A percentile compares a stretch with the other conserved stretches of the same genome.
Conservation (phyloP, 2,797 vertebrate species). For the Parotocinclus haroldoi region DNA sequence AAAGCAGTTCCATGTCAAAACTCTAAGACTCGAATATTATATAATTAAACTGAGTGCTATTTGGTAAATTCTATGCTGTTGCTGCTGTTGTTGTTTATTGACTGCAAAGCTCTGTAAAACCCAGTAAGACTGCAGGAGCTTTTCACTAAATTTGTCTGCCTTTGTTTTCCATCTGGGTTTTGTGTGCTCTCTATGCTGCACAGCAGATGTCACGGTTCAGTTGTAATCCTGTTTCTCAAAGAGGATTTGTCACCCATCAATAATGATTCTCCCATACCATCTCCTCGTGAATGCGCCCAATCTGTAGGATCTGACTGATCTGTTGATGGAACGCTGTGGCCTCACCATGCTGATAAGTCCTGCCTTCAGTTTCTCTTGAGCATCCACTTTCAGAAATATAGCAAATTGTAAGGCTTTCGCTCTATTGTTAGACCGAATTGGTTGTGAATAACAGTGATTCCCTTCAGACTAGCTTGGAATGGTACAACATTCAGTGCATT, state of each 20-base stretch:
- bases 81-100: constrained; percentile 10
- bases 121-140: constrained; percentile 18
- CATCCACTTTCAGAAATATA: background rate
- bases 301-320: constrained; percentile 40
- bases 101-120: constrained; percentile 8
- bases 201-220: constrained; percentile 50
- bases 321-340: constrained; percentile 30
- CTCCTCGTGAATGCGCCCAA: constrained; percentile 35
- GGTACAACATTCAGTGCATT: background rate
- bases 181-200: constrained; percentile 34
- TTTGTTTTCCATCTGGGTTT: constrained; percentile 46
- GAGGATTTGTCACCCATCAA: constrained; percentile 46
- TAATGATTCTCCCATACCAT: constrained; percentile 36
- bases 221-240: constrained; percentile 50
- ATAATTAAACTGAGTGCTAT: background rate
- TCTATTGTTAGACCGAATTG: background rate
- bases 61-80: background rate
- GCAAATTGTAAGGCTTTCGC: background rate
- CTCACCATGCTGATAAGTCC: constrained; percentile 12
- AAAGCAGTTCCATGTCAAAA: too few species aligned
- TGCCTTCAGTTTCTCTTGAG: constrained; percentile 15
- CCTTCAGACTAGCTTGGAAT: too few species aligned
- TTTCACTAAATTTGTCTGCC: constrained; percentile 36
- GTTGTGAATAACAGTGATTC: background rate
- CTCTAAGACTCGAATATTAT: too few species aligned